Percentiles rank a stretch among this genome's conserved stretches.
Conservation (phyloP, 2,797 vertebrate species). For the Hoplostethus atlanticus region DNA sequence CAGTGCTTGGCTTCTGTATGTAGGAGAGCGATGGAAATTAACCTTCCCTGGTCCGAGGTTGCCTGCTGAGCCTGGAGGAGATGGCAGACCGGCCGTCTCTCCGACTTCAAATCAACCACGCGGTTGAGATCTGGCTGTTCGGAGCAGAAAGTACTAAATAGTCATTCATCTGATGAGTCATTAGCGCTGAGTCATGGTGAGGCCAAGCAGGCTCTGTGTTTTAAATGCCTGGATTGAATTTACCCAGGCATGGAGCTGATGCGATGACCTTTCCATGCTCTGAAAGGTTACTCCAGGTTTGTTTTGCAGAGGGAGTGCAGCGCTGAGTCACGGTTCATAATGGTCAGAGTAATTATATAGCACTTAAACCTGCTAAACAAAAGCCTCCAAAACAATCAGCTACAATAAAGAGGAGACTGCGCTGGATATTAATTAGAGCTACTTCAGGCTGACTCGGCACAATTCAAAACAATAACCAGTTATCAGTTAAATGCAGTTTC, state of each 20-base stretch:
- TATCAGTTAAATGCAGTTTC: no score
- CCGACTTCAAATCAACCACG: background rate
- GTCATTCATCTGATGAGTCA: background rate
- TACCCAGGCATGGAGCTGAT: conserved; percentile 6
- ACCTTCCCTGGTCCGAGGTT: conserved; percentile 16
- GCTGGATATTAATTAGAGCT: conserved; percentile 32
- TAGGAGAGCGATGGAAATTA: conserved; percentile 9
- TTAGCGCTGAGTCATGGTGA: conserved; percentile 7
- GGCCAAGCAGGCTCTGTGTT: conserved; percentile 24
- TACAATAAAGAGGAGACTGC: background rate
- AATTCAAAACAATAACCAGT: background rate
- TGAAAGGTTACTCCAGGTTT: background rate
- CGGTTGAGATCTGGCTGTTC: background rate
- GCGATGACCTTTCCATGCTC: conserved; percentile 9
- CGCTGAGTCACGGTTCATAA: conserved; percentile 35
- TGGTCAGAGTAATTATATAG: conserved; percentile 28
- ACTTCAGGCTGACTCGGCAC: conserved; percentile 12
- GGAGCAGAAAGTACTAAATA: background rate
- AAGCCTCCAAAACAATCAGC: conserved; percentile 36
- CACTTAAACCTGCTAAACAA: conserved; percentile 19
- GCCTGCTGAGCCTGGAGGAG: background rate
- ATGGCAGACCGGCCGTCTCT: background rate
- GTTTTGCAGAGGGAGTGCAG: background rate
- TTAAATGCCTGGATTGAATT: conserved; percentile 6
- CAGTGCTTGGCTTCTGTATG: background rate